phyloP scores from a whole-genome alignment of 2,113 vertebrate genomes.

The Centropus bengalensis region DNA sequence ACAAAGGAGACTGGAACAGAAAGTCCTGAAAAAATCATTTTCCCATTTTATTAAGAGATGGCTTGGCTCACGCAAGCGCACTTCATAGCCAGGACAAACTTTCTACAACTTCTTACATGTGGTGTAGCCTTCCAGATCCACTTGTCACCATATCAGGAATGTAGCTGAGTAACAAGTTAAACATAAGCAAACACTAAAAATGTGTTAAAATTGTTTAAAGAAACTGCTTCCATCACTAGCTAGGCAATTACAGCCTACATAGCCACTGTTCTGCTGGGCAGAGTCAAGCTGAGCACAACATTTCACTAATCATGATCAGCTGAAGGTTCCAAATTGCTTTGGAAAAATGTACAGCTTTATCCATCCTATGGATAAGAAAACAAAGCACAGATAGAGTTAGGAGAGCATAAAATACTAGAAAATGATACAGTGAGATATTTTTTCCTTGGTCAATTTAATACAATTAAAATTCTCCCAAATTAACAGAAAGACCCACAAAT shows the following conservation, averaged over 20 bases:
- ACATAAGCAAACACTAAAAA: not conserved
- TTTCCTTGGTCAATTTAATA: not conserved
- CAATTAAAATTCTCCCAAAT: not conserved
- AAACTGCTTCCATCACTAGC: not conserved
- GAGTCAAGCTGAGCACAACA: not conserved
- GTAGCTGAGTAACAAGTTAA: not conserved
- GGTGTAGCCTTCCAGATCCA: not conserved
- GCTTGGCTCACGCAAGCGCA: not conserved
- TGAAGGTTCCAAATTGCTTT: not conserved
- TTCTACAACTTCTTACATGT: not conserved
- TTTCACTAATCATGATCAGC: not conserved
- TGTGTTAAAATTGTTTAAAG: not conserved
- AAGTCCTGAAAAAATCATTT: constrained; percentile 18
- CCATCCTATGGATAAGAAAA: not conserved
- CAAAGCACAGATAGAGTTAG: not conserved
- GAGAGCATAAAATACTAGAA: not conserved
- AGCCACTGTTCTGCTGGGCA: not conserved
- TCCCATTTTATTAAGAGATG: not conserved
- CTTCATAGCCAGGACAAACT: not conserved
- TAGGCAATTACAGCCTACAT: not conserved
- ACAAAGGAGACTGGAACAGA: not conserved
- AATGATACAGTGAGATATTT: not conserved
- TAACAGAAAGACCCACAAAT: not conserved
- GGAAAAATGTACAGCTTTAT: not conserved
- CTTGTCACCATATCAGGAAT: not conserved